phyloP scores from a whole-genome alignment of 2,888 invertebrate genomes.

The Resseliella maxima region DNA sequence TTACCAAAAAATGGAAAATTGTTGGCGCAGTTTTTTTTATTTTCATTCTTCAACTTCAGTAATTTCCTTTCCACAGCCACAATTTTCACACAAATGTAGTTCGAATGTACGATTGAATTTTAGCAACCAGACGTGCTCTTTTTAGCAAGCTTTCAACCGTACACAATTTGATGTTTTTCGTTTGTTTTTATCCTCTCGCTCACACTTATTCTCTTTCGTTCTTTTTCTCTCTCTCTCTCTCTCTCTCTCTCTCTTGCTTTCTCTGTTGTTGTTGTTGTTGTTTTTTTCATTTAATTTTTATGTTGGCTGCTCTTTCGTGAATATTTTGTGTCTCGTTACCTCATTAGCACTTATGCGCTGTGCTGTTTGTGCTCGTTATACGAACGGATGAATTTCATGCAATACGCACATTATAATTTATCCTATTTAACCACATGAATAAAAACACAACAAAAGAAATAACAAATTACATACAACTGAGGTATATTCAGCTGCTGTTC shows the following conservation, averaged over 20 bases:
- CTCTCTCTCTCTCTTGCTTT: too few relatives aligned
- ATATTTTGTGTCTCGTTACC: slow-evolving; percentile 35
- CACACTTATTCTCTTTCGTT: too few relatives aligned
- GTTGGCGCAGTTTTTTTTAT: neutral
- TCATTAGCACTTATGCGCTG: slow-evolving; percentile 27
- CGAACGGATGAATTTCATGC: slow-evolving; percentile 53
- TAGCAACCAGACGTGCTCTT: neutral
- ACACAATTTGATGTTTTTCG: too few relatives aligned
- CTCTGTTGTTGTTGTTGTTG: too few relatives aligned
- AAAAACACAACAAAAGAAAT: slow-evolving; percentile 19
- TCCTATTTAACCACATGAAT: neutral
- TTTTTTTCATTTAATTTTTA: slow-evolving; percentile 7
- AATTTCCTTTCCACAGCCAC: neutral
- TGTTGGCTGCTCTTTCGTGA: neutral
- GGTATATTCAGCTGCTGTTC: neutral
- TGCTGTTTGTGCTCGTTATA: neutral
- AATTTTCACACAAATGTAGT: neutral
- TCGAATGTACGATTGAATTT: neutral
- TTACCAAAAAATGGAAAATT: neutral
- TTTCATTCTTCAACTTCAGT: neutral
- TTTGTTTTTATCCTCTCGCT: too few relatives aligned
- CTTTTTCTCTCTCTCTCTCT: too few relatives aligned
- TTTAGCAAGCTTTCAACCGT: too few relatives aligned
- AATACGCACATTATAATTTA: slow-evolving; percentile 44
- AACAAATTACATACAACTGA: neutral